phyloP scores from a whole-genome alignment of 2,797 vertebrate genomes.

The Oreonectes daqikongensis region DNA sequence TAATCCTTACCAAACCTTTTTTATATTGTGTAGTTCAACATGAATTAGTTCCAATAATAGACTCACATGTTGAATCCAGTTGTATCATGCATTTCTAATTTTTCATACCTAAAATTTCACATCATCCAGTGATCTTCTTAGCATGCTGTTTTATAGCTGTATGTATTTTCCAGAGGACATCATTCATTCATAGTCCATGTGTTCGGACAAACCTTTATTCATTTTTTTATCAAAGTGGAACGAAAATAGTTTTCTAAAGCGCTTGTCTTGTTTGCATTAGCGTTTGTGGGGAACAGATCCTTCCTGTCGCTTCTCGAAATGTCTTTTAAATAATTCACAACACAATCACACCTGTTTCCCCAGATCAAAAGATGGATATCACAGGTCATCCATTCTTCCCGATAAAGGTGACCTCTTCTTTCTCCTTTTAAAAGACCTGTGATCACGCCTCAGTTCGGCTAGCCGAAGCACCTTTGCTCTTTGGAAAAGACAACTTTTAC shows the following conservation, averaged over 20 bases:
- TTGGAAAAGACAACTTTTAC: slow-evolving; percentile 44
- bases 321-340: slow-evolving; percentile 83
- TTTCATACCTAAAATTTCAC: not conserved
- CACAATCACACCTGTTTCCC: slow-evolving; percentile 76
- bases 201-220: slow-evolving; percentile 31
- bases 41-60: not conserved
- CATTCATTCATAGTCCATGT: slow-evolving; percentile 22
- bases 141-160: not conserved
- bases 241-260: slow-evolving; percentile 45
- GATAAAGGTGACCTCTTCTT: slow-evolving; percentile 86
- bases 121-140: slow-evolving; percentile 3
- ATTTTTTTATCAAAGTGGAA: slow-evolving; percentile 36
- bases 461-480: slow-evolving; percentile 33
- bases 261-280: slow-evolving; percentile 42
- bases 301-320: slow-evolving; percentile 69
- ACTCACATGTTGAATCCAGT: not conserved
- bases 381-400: slow-evolving; percentile 86
- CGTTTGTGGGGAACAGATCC: slow-evolving; percentile 38
- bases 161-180: slow-evolving; percentile 16
- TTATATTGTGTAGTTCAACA: not conserved
- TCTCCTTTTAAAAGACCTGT: slow-evolving; percentile 66
- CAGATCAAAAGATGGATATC: slow-evolving; percentile 89
- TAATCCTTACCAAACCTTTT: not conserved
- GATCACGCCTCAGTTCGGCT: slow-evolving; percentile 28
- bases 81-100: not conserved